phyloP scores from a whole-genome alignment of 2,888 invertebrate species.

The Nymphalis polychloros region DNA sequence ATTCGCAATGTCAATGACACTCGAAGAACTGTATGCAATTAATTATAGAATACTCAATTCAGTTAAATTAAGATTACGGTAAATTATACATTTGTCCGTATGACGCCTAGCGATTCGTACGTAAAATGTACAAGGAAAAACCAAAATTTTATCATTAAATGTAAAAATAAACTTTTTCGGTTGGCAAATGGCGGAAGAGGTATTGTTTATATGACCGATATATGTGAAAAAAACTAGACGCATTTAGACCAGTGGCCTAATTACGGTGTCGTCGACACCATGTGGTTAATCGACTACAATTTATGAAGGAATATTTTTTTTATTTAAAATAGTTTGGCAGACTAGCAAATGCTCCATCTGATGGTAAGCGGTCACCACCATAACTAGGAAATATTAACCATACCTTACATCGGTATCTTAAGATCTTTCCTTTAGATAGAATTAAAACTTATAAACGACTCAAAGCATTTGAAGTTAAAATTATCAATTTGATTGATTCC shows the following conservation, averaged over 20 bases:
- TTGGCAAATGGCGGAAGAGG: no score
- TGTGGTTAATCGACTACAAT: neutral
- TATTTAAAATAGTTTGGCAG: no score
- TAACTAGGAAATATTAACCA: no score
- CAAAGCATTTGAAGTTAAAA: neutral
- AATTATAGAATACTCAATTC: slow-evolving; percentile 29
- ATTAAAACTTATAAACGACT: neutral
- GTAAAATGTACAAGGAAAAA: no score
- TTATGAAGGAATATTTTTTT: no score
- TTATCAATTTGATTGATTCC: slow-evolving; percentile 3
- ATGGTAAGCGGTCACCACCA: no score
- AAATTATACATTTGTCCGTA: neutral
- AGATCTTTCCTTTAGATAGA: no score
- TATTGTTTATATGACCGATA: slow-evolving; percentile 8
- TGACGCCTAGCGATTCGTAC: neutral
- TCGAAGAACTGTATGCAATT: slow-evolving; percentile 32
- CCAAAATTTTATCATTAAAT: no score
- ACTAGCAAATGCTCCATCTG: no score
- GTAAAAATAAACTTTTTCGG: no score
- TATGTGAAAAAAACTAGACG: slow-evolving; percentile 1
- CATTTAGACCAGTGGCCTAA: slow-evolving; percentile 4
- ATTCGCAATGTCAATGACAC: slow-evolving; percentile 53
- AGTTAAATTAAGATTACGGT: slow-evolving; percentile 25
- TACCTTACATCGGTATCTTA: no score
- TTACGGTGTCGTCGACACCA: neutral